A percentile compares a stretch with the other conserved stretches of the same genome.
Conservation (phyloP, 2,797 vertebrate species). For the Oreochromis grahami region DNA sequence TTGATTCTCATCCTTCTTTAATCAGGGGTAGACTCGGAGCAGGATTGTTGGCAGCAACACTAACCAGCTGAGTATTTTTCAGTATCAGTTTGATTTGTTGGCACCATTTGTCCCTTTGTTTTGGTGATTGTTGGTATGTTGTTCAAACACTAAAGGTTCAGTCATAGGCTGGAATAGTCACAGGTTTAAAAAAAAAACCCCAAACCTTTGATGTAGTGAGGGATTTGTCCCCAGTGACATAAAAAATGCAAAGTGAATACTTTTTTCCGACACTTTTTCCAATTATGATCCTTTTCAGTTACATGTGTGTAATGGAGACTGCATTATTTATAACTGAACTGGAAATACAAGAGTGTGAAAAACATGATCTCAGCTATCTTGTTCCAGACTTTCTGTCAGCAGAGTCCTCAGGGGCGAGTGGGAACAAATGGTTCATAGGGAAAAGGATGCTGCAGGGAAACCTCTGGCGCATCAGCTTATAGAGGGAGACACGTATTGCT, state of each 20-base stretch:
- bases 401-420: neutral
- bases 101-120: slow-evolving; percentile 24
- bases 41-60: slow-evolving; percentile 34
- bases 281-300: slow-evolving; percentile 1
- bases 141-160: slow-evolving; percentile 22
- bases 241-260: slow-evolving; percentile 12
- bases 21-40: slow-evolving; percentile 28
- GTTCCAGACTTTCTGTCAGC: slow-evolving; percentile 31
- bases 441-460: neutral
- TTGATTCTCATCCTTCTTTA: slow-evolving; percentile 23
- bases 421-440: neutral
- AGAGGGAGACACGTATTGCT: neutral
- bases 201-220: slow-evolving; percentile 23
- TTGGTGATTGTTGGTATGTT: slow-evolving; percentile 66
- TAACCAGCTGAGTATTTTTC: slow-evolving; percentile 33
- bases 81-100: slow-evolving; percentile 44
- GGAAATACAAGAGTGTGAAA: slow-evolving; percentile 42
- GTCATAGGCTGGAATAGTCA: neutral
- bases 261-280: neutral
- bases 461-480: neutral
- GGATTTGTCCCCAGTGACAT: slow-evolving; percentile 28
- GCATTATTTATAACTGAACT: slow-evolving; percentile 36
- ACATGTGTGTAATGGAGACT: neutral
- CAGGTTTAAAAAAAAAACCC: neutral
- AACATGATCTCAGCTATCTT: slow-evolving; percentile 50